phyloP scores from a whole-genome alignment of 2,888 invertebrate genomes.

The Charanyca ferruginea region DNA sequence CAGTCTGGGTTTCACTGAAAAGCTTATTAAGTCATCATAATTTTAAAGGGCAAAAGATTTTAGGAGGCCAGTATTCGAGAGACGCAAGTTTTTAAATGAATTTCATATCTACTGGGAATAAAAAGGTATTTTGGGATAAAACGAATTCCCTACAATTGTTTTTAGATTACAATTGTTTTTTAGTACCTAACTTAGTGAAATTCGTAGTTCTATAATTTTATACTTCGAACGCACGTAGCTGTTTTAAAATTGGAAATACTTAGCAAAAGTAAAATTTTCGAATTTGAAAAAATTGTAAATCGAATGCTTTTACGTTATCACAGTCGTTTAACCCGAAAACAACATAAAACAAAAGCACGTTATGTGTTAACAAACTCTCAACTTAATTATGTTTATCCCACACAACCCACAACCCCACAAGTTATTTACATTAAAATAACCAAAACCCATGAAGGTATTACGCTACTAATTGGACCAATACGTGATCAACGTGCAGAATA shows the following conservation, averaged over 20 bases:
- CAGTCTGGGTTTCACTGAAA: background rate
- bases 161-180: too few species aligned
- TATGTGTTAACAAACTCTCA: background rate
- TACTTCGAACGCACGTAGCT: too few species aligned
- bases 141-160: too few species aligned
- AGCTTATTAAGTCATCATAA: background rate
- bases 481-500: slow-evolving; percentile 27
- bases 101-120: background rate
- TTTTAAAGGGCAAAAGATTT: background rate
- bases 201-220: too few species aligned
- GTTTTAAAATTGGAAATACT: too few species aligned
- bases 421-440: slow-evolving; percentile 15
- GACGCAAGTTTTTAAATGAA: background rate
- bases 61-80: background rate
- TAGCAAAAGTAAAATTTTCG: too few species aligned
- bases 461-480: slow-evolving; percentile 35
- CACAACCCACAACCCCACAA: background rate
- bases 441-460: slow-evolving; percentile 12
- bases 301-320: background rate
- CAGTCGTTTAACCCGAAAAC: background rate
- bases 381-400: too few species aligned
- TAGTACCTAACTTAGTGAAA: too few species aligned
- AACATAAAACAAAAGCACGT: slow-evolving; percentile 11
- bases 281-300: background rate
- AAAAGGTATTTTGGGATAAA: background rate